These are phyloP conservation scores for Hydrophis major DNA, from an alignment of 2,797 vertebrate species.

Conservation along the genomic window DNA sequence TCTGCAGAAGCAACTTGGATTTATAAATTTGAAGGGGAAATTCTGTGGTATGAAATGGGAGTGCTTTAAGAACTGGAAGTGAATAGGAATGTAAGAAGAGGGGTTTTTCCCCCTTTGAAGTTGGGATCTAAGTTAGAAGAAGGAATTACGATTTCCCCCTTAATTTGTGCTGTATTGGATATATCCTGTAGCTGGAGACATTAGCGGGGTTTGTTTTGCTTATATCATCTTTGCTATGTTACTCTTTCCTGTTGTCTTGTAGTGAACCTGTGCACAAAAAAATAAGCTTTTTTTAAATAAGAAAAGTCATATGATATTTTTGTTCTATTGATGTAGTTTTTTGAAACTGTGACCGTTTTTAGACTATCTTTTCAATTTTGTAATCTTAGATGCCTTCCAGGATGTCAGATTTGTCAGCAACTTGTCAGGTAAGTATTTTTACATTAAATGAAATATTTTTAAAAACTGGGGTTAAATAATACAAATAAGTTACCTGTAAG, in stretches of 20 bases:
- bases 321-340: not conserved
- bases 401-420: slow-evolving; percentile 99
- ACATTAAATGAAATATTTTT: slow-evolving; percentile 6
- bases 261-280: not conserved
- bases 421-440: slow-evolving; percentile 87
- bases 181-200: not conserved
- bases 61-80: not conserved
- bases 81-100: not conserved
- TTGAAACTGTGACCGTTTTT: not conserved
- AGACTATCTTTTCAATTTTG: slow-evolving; percentile 27
- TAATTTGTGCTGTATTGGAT: not conserved
- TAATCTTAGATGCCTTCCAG: slow-evolving; percentile 94
- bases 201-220: slow-evolving; percentile 38
- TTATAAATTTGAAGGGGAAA: not conserved
- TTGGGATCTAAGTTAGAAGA: not conserved
- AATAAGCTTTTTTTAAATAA: not conserved
- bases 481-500: not conserved
- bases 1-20: not conserved
- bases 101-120: too few species aligned
- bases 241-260: not conserved
- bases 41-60: not conserved
- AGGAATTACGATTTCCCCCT: not conserved
- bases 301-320: not conserved
- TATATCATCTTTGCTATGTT: not conserved
- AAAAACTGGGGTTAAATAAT: not conserved